These are phyloP conservation scores for Anagyrus pseudococci DNA, from an alignment of 2,888 invertebrate species.

Conservation along the genomic window DNA sequence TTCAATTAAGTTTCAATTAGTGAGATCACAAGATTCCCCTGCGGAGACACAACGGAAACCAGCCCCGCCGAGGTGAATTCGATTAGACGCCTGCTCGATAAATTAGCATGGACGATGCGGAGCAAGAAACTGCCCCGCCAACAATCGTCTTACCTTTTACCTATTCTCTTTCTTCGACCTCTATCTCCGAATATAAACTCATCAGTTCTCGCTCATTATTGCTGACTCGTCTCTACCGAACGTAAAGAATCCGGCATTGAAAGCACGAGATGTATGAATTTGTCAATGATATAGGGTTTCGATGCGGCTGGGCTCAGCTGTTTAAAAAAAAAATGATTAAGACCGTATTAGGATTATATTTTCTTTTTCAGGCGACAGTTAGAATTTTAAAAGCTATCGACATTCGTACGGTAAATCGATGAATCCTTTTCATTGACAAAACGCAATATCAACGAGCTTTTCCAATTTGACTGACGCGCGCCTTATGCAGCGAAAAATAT, in stretches of 20 bases:
- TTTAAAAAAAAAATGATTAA: too few species aligned
- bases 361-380: too few species aligned
- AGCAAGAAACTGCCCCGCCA: not conserved
- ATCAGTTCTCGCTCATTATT: not conserved
- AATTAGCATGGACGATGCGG: slow-evolving; percentile 2
- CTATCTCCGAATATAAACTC: too few species aligned
- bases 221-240: not conserved
- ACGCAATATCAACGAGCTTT: too few species aligned
- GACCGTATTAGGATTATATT: too few species aligned
- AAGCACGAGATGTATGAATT: too few species aligned
- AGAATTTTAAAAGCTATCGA: too few species aligned
- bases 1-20: slow-evolving; percentile 35
- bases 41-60: not conserved
- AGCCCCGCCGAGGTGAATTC: slow-evolving; percentile 10
- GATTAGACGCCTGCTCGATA: slow-evolving; percentile 1
- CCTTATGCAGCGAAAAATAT: too few species aligned
- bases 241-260: not conserved
- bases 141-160: not conserved
- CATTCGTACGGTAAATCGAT: too few species aligned
- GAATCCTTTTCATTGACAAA: too few species aligned
- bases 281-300: not conserved
- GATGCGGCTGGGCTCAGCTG: not conserved
- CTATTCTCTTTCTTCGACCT: not conserved
- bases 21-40: not conserved
- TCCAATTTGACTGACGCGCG: too few species aligned